Evolutionary conservation across 2,888 invertebrate genomes (phyloP).

Genomic region (Drosophila mulleri): DNA sequence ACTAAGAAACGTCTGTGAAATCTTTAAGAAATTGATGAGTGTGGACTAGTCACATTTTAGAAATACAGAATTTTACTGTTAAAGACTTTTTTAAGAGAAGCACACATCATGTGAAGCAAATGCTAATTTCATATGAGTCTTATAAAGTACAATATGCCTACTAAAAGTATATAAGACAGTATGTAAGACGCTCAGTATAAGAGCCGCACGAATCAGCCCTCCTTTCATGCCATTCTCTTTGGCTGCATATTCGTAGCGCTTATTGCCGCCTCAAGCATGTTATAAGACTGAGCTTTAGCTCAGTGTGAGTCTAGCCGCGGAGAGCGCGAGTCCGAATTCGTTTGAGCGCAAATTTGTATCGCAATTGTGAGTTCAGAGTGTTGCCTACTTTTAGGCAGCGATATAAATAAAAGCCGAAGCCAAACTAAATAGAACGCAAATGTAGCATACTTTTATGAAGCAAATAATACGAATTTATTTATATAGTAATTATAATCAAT

Average conservation of each 20-base stretch:
- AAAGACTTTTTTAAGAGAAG: too few species aligned
- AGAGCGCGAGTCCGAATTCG: background rate
- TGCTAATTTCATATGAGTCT: too few species aligned
- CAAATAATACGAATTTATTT: too few species aligned
- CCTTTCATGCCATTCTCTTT: background rate
- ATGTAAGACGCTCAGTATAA: background rate
- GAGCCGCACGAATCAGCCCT: too few species aligned
- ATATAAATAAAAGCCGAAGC: accelerated
- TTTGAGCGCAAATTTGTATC: background rate
- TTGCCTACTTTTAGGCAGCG: slow-evolving; percentile 28
- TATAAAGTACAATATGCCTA: too few species aligned
- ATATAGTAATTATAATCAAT: too few species aligned
- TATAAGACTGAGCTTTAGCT: background rate
- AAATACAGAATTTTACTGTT: too few species aligned
- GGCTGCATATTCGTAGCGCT: background rate
- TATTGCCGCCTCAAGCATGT: background rate
- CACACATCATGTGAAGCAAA: background rate
- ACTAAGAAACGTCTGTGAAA: slow-evolving; percentile 57
- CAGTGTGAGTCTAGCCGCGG: background rate
- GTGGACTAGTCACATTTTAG: background rate
- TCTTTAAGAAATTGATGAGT: background rate
- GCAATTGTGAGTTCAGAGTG: background rate
- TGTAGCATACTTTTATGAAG: slow-evolving; percentile 25
- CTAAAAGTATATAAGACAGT: too few species aligned
- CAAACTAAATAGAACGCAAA: accelerated